These are phyloP conservation scores for Camponotus fellah DNA, from an alignment of 2,888 invertebrate genomes.

Conservation along the genomic window DNA sequence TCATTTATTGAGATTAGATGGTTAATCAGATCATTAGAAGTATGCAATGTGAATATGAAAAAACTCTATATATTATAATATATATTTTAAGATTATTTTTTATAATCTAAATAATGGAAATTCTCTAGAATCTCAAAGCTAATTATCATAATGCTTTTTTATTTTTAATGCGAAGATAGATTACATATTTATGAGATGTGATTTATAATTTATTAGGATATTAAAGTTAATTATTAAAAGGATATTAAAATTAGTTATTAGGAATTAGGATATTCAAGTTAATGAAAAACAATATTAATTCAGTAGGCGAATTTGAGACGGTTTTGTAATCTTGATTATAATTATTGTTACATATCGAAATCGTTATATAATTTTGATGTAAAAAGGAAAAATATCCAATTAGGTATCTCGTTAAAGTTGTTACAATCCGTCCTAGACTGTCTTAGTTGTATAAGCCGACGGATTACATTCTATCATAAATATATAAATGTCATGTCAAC, in stretches of 20 bases:
- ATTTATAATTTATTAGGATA: slow-evolving; percentile 13
- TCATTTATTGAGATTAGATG: slow-evolving; percentile 14
- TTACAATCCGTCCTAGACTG: neutral
- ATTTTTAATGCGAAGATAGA: slow-evolving; percentile 1
- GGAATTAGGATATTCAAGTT: slow-evolving; percentile 19
- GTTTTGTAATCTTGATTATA: neutral
- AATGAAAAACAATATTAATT: slow-evolving; percentile 13
- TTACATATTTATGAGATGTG: slow-evolving; percentile 17
- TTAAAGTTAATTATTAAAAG: slow-evolving; percentile 17
- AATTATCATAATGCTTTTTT: neutral
- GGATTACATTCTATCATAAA: neutral
- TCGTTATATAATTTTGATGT: neutral
- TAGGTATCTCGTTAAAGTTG: neutral
- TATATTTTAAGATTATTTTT: neutral
- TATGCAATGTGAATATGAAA: neutral
- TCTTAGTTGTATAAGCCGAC: neutral
- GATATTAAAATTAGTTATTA: neutral
- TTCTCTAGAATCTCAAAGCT: neutral
- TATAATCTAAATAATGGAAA: neutral
- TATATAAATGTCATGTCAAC: slow-evolving; percentile 12
- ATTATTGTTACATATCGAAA: neutral
- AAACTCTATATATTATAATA: slow-evolving; percentile 8
- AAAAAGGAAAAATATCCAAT: neutral
- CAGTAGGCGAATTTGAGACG: slow-evolving; percentile 5
- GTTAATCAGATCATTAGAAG: slow-evolving; percentile 17